Evolutionary conservation across 1,140 invertebrate genomes (phyloP), one percentile per base, ranked within the genome.

Genomic region (Nasonia giraulti): DNA sequence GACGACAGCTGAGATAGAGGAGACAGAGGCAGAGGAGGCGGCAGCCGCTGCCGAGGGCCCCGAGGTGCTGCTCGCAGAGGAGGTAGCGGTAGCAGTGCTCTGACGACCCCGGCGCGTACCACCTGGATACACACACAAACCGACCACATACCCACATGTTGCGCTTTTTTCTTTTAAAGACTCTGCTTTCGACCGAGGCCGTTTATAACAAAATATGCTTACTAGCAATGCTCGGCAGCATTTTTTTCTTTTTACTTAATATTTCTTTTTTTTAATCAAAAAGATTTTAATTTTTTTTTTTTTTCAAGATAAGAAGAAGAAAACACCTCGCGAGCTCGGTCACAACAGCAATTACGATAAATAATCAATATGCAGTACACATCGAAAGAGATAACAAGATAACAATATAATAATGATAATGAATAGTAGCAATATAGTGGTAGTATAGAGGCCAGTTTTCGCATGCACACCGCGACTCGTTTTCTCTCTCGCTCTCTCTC

Each of bases 111-210:
- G 91, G 89, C 92, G 92, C 87, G 92, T 92, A 90, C 92, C 92
- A 93, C 92, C 92, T 93, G 90, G 23, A 91, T 93, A 82, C 80
- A 80, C 85, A 86, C 91, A 93, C 90, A 93, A 93, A 93, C 91
- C 91, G 91, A 93, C 91, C 92, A 93, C 91, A 92, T 92, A 92
- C 91, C 92, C 92, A 93, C 84, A 50, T 82, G 91, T 93, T 93
- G 92, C 91, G 92, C 91, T 91, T 92, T 92, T 20, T 50, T 50
- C 6, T 50, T 37, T 37, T 37, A 4, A 37, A 23, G 20, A 31
- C 55, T 62, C 55, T 71, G 31, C 68, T 31, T 14, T 31, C 68
- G 23, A 40, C 83, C 76, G 77, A 74, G 20, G 62, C 31, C 86
- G 80, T 86, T 87, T 47, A 27, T 62, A 37, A 37, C 5, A 27